Evolutionary conservation across 2,113 vertebrate genomes (phyloP), one percentile per base, ranked within the genome.

Genomic region (Alligator sinensis): DNA sequence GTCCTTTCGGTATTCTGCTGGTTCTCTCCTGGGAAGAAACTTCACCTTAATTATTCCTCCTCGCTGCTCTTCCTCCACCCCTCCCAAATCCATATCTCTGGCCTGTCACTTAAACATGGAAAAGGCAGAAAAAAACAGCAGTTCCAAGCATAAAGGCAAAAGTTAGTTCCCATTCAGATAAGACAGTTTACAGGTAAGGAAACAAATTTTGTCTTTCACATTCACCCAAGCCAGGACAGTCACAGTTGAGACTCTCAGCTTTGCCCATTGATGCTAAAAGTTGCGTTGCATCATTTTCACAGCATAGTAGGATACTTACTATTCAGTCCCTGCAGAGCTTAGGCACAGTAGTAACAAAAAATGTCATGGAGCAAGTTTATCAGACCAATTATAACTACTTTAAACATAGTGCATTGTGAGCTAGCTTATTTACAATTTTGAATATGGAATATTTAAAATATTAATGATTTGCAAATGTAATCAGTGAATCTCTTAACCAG

Each of bases 401-500:
- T 94, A 54, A 91, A 76, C 5, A 16, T 82, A 84, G 89, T 1
- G 1, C 85, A 76, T 94, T 92, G 92, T 70, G 57, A 82, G 97
- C 89, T 94, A 95, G 94, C 92, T 96, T 97, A 72, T 97, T 96
- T 96, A 96, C 95, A 57, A 11, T 97, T 47, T 96, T 92, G 96
- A 95, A 93, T 92, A 92, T 80, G 91, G 97, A 96, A 91, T 78
- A 92, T 96, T 98, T 98, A 93, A 98, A 98, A 97, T 97, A 98
- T 97, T 98, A 97, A 97, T 95, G 95, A 91, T 95, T 96, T 96
- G 96, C 91, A 97, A 97, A 95, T 96, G 93, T 97, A 97, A 98
- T 97, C 97, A 97, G 95, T 97, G 88, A 96, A 93, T 97, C 96
- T 97, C 96, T 97, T 96, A 98, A 97, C 96, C 97, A 97, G 95